Percentiles rank a stretch among this genome's conserved stretches.
Evolutionary conservation across 2,113 vertebrate genomes (phyloP).

Genomic region (Plestiodon gilberti): DNA sequence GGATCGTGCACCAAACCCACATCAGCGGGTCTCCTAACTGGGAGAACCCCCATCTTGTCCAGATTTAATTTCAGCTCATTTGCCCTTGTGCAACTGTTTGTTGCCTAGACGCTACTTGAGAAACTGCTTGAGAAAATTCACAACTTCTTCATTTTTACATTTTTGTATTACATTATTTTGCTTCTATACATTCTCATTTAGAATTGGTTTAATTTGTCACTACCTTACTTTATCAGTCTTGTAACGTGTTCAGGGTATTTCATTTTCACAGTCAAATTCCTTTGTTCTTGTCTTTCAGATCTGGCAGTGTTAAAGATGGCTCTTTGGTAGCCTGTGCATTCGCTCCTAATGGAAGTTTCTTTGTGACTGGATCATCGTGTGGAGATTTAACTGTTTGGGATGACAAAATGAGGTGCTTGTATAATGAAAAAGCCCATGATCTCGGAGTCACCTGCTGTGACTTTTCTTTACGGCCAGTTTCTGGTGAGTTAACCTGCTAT

Average conservation of each 20-base stretch:
- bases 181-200: neutral
- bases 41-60: no score
- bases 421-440: constrained; percentile 90
- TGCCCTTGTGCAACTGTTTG: no score
- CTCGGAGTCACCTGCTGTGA: constrained; percentile 90
- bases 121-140: no score
- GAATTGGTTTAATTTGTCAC: neutral
- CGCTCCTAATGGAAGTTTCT: constrained; percentile 80
- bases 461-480: constrained; percentile 78
- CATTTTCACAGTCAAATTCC: constrained; percentile 12
- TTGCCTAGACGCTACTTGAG: no score
- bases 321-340: constrained; percentile 91
- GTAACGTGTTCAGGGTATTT: constrained; percentile 12
- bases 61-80: no score
- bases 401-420: constrained; percentile 79
- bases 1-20: no score
- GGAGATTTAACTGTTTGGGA: constrained; percentile 90
- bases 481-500: constrained; percentile 74
- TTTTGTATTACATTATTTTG: neutral
- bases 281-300: constrained; percentile 76
- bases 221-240: constrained; percentile 4
- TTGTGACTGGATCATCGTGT: constrained; percentile 90
- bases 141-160: no score
- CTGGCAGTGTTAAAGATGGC: constrained; percentile 83
- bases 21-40: no score